Base-by-base conservation (phyloP, 2,113 vertebrate species). In the Corynorhinus townsendii region DNA sequence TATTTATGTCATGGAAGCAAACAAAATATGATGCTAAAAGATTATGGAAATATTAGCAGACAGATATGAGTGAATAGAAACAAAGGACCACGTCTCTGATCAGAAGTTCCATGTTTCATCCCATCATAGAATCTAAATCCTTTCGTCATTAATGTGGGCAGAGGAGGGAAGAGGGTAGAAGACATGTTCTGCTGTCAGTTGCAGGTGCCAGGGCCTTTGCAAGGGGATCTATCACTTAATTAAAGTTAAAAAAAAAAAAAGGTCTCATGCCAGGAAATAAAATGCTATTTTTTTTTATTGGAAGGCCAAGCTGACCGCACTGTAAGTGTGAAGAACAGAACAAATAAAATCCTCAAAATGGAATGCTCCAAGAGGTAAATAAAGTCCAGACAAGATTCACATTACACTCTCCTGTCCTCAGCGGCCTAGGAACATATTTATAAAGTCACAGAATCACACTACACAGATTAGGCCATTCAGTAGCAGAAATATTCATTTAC, bases 141-240 rank as follows among this genome's bases (percentile, higher is more conserved):
- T 54, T 56, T 28, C 11, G 40, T 26, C 12, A 2, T 71, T 28
- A 3, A 7, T 3, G 5, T 54, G 14, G 38, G 4, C 8, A 66
- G n/a, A 72, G 0, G 4, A 28, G 38, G 38, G 14, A 0, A 0
- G 3, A 8, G 19, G 1, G 2, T 0, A 3, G 4, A 52, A 38
- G 24, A 11, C 5, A 11, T 0, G 0, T 20, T 10, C 33, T 22
- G 9, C 22, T 17, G 66, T 28, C 45, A 12, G 12, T 17, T 33
- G 12, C 5, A 62, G 12, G 17, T 15, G 35, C 14, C 1, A 7
- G 30, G 28, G 11, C 52, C 15, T 59, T n/a, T n/a, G 20, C 19
- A 30, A 66, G 43, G 38, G 20, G 19, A n/a, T 30, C 38, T 26
- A 0, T 56, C 15, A 7, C 26, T 92, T 92, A 33, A 71, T 22